These are phyloP conservation scores for Pemphredon lugubris DNA, from an alignment of 2,888 invertebrate species.

Conservation along the genomic window DNA sequence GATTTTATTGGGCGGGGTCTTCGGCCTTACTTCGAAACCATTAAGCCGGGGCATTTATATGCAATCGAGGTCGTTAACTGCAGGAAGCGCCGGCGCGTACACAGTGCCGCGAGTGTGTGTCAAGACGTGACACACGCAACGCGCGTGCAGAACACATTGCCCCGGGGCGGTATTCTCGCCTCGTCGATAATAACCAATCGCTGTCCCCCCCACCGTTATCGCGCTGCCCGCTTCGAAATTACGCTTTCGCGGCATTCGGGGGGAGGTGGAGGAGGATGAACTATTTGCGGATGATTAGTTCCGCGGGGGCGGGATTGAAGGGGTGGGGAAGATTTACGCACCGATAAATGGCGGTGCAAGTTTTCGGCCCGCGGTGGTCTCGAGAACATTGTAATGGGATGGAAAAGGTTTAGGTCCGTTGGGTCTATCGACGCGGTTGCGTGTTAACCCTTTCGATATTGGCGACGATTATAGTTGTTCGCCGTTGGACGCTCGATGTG, in stretches of 20 bases:
- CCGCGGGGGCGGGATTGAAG: too few species aligned
- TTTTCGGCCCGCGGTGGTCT: too few species aligned
- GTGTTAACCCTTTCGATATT: too few species aligned
- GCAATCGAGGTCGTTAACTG: conserved; percentile 79
- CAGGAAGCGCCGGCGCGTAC: conserved; percentile 76
- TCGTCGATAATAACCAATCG: background rate
- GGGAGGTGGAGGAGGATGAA: too few species aligned
- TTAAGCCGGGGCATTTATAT: conserved; percentile 74
- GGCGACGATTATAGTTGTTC: too few species aligned
- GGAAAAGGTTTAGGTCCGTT: too few species aligned
- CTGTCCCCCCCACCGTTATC: background rate
- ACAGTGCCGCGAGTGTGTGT: conserved; percentile 38
- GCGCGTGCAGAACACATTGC: conserved; percentile 17
- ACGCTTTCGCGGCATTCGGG: background rate
- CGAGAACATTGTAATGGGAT: too few species aligned
- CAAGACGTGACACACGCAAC: conserved; percentile 47
- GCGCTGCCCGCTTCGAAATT: background rate
- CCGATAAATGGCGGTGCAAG: too few species aligned
- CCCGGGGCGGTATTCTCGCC: background rate
- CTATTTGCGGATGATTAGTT: too few species aligned
- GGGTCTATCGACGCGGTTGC: too few species aligned
- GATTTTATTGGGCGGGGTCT: conserved; percentile 57
- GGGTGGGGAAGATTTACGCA: too few species aligned
- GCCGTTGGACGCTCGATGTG: too few species aligned
- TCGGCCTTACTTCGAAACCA: conserved; percentile 72